A percentile compares a stretch with the other conserved stretches of the same genome.
phyloP scores from a whole-genome alignment of 2,113 vertebrate genomes.

The Myxocyprinus asiaticus region DNA sequence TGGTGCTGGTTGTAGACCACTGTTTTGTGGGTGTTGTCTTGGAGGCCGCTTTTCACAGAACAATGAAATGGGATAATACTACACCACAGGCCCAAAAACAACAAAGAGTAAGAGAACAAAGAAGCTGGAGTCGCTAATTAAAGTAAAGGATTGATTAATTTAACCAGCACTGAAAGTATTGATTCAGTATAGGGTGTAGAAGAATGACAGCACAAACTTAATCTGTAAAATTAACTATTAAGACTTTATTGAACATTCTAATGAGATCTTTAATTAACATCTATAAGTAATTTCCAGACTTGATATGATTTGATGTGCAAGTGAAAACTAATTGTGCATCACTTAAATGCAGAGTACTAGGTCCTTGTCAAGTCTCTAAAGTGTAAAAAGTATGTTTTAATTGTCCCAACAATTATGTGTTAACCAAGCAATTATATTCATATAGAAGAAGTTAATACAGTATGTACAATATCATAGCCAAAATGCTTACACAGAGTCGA shows the following conservation, averaged over 20 bases:
- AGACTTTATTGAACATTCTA: slow-evolving; percentile 25
- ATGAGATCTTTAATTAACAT: slow-evolving; percentile 37
- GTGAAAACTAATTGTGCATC: slow-evolving; percentile 26
- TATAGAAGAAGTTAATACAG: background rate
- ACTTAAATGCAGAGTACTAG: background rate
- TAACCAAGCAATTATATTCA: background rate
- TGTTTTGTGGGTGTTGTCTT: no score
- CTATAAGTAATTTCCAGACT: slow-evolving; percentile 27
- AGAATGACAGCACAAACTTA: slow-evolving; percentile 17
- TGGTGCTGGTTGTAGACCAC: no score
- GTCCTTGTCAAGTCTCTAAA: background rate
- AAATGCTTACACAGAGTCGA: background rate
- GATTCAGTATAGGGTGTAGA: background rate
- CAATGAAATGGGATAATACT: no score
- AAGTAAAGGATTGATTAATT: slow-evolving; percentile 25
- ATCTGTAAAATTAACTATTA: slow-evolving; percentile 26
- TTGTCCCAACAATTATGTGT: background rate
- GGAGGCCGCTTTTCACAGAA: no score
- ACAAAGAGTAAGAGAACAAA: background rate
- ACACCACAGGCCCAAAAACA: no score
- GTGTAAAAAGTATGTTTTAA: background rate
- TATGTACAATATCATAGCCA: background rate
- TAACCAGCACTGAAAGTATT: background rate
- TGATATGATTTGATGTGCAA: slow-evolving; percentile 16
- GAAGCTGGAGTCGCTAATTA: background rate